Base-by-base conservation (phyloP, 2,797 vertebrate genomes). In the Rhodeus uyekii region DNA sequence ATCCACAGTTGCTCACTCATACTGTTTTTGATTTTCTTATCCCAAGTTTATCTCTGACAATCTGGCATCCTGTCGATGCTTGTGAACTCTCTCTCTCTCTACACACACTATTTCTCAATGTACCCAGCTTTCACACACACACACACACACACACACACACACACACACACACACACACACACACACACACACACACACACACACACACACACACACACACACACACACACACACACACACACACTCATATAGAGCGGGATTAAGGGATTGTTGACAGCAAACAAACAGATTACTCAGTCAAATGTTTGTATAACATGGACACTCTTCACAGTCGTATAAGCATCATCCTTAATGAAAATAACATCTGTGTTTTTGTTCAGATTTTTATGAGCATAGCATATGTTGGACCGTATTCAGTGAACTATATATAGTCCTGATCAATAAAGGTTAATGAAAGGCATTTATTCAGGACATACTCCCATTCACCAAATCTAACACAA, bases 271-370 rank as follows among this genome's bases (percentile, higher is more conserved):
- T 55, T 75, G 80, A 75, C 75, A 82, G 16, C 72, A 71, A 69
- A 76, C 58, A 81, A 78, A 73, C 42, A 78, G 75, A 86, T 78
- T 86, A 68, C 63, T 55, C 5, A 2, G 55, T 36, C 27, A 68
- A 69, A 64, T 65, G 46, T 79, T 75, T 50, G 84, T 76, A 61
- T 63, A 74, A 44, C 76, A 77, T 27, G 58, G 18, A 39, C 44
- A 8, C 50, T 72, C 38, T 64, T 48, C 75, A 38, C 42, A 74
- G 80, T 50, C 18, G 2, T 78, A 14, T 19, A 60, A 58, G 29
- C 46, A 48, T 65, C 18, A 75, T 76, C 38, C 58, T 80, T 63
- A 46, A 55, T 53, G 42, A 34, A 73, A 72, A 80, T 50, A 72
- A 39, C 13, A 50, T 36, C 22, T 27, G 22, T 27, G 22, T 69